phyloP scores from a whole-genome alignment of 2,113 vertebrate genomes.

The Myanophis thanlyinensis region DNA sequence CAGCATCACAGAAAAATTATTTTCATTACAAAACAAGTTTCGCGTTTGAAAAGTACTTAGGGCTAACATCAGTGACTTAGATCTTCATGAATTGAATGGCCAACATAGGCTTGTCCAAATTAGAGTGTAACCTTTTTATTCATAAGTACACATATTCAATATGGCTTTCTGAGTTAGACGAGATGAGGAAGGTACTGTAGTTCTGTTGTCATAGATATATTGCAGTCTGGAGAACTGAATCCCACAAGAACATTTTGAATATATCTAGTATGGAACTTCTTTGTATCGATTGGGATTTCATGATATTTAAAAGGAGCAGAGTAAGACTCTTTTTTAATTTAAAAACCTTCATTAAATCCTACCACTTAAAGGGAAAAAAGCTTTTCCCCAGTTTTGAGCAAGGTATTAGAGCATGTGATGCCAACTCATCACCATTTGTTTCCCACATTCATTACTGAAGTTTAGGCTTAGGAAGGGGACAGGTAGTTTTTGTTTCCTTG shows the following conservation, averaged over 20 bases:
- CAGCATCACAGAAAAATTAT: neutral
- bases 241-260: neutral
- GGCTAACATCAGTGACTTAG: neutral
- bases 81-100: neutral
- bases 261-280: neutral
- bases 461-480: neutral
- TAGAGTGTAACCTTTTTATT: neutral
- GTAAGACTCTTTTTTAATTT: neutral
- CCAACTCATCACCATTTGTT: neutral
- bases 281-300: neutral
- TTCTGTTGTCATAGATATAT: neutral
- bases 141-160: neutral
- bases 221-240: neutral
- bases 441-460: neutral
- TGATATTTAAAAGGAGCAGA: neutral
- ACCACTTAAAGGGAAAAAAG: neutral
- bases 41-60: neutral
- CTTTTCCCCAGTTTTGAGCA: neutral
- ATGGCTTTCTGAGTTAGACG: neutral
- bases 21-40: neutral
- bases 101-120: neutral
- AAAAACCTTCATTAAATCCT: neutral
- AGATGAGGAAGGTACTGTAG: neutral
- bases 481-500: neutral
- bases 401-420: neutral